Base-by-base conservation (phyloP, 2,797 vertebrate genomes). In the Tenualosa ilisha region DNA sequence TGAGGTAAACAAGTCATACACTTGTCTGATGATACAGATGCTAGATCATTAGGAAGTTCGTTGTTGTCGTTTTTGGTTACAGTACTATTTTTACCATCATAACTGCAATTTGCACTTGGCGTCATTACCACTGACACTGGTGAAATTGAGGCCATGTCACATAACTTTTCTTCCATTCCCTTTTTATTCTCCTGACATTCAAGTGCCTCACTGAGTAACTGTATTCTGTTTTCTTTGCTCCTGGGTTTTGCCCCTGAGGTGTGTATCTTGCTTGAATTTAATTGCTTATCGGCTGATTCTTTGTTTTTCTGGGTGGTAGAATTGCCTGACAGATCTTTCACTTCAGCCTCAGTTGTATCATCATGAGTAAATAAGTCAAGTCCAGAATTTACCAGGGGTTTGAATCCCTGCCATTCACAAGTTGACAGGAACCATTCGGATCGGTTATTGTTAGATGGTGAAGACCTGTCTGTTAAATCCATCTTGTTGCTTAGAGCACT, bases 351-450 rank as follows among this genome's bases (percentile, higher is more conserved):
- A 46, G 40, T 46, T 46, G 72, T 63, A 63, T 63, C 37, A 79
- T 79, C 20, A n/a, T 46, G 20, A 72, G 3, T 17, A 72, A 37
- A 72, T 22, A 40, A 20, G 22, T 79, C 40, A 43, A 79, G 15
- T 46, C 72, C 72, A 79, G 15, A 15, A 46, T 3, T 46, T 6
- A 22, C 37, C 20, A 79, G 15, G 17, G 72, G 40, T 43, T 9
- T 79, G 1, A 46, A 79, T 37, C 40, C 72, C 17, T 82, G 53
- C 72, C 72, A 79, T 46, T 51, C 81, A 82, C 81, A 82, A 26
- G 53, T 46, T 26, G 49, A 53, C n/a, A 82, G n/a, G 50, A 82
- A 51, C 49, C 81, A 82, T 56, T 82, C 81, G 26, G 49, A 82
- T 56, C 49, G n/a, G 31, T 56, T 82, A 20, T 82, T 82, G 49